Conservation (phyloP, 2,113 vertebrate species). For the Pan troglodytes region NHGRI_mPanTro3-v2.1_pri NC_072412.2:28572001-28572500, state of each 20-base stretch:
- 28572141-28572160: not conserved
- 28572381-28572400: not conserved
- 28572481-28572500: not conserved
- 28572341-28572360: not conserved
- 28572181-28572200: not conserved
- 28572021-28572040: not conserved
- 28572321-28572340: not conserved
- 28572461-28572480: not conserved
- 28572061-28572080: not conserved
- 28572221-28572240: not conserved
- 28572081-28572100: not conserved
- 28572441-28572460: not conserved
- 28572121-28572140: not conserved
- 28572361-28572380: not conserved
- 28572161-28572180: not conserved
- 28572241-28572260: not conserved
- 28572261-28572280: not conserved
- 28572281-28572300: not conserved
- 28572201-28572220: too few species aligned
- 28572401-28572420: not conserved
- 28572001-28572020: fast-evolving
- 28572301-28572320: too few species aligned
- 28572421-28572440: not conserved
- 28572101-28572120: not conserved
- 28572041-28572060: not conserved